Evolutionary conservation across 2,113 vertebrate species (phyloP).

Genomic region (Crotalus tigris): DNA sequence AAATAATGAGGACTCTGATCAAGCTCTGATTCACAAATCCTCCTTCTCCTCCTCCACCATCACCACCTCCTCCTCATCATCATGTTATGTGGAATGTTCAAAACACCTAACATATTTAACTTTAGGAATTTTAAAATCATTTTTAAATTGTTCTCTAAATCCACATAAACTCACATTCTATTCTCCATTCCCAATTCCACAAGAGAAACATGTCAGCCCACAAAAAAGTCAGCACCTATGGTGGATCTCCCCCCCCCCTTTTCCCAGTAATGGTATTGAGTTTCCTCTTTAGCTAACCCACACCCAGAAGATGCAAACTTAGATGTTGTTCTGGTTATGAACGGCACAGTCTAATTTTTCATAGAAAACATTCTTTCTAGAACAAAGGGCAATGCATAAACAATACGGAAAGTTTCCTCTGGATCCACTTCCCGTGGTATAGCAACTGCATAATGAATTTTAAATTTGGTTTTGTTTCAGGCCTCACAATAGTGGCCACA

Average conservation of each 20-base stretch:
- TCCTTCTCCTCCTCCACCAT: too few relatives aligned
- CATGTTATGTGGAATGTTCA: not conserved
- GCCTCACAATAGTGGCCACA: constrained; percentile 60
- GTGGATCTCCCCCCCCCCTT: not conserved
- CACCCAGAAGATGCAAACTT: constrained; percentile 12
- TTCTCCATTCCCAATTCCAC: not conserved
- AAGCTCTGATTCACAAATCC: not conserved
- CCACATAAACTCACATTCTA: not conserved
- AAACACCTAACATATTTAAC: not conserved
- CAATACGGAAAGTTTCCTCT: constrained; percentile 47
- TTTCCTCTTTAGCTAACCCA: constrained; percentile 14
- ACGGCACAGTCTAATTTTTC: constrained; percentile 24
- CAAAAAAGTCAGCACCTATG: constrained; percentile 15
- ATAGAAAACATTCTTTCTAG: constrained; percentile 37
- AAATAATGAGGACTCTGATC: not conserved
- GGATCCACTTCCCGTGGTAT: constrained; percentile 50
- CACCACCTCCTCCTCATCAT: not conserved
- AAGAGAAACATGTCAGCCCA: not conserved
- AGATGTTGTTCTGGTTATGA: constrained; percentile 30
- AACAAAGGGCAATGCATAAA: constrained; percentile 52
- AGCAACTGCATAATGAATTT: constrained; percentile 49
- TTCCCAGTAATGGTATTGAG: not conserved
- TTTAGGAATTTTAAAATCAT: not conserved
- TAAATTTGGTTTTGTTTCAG: constrained; percentile 57
- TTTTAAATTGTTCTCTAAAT: not conserved